Evolutionary conservation across 2,113 vertebrate genomes (phyloP), one percentile per base, ranked within the genome.

Genomic region (Etheostoma cragini): DNA sequence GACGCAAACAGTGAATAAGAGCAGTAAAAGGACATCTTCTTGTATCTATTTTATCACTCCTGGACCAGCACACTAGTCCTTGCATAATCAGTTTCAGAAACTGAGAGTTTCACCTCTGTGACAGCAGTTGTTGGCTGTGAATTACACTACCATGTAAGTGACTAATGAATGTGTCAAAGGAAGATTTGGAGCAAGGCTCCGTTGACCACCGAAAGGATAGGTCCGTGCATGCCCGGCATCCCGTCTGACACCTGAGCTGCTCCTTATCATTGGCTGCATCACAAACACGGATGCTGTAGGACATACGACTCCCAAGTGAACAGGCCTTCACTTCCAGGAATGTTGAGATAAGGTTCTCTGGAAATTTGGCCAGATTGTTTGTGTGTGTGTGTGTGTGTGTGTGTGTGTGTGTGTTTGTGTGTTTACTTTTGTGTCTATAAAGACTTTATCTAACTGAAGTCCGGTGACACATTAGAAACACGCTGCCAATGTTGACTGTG

Each of bases 191-290:
- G 26, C 62, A 61, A 38, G 61, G 58, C 47, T 68, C 19, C 10
- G 67, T 22, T 61, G 56, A 81, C 63, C 53, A 56, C 15, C 17
- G 63, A 19, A 47, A 60, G 61, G 12, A 60, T 62, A 24, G 17
- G 86, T 42, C 56, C 57, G 47, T 84, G 78, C 90, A 71, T 86
- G 80, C 82, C 75, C 24, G 53, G 57, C 64, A 82, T 87, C 75
- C 60, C 42, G 65, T 71, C 6, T 6, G 82, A 88, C 81, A 83
- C 69, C 78, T 81, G 62, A 80, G 78, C 84, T 76, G 21, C 33
- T 76, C 7, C 70, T 76, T 88, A 85, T 92, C 67, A 65, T 54
- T 62, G 21, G 24, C 24, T 61, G 71, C 78, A 87, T 90, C 82
- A 67, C 71, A 88, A 80, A 77, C 74, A 83, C 38, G 0, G 63